Evolutionary conservation across 2,797 vertebrate species (phyloP).

Genomic region (Gila robusta): DNA sequence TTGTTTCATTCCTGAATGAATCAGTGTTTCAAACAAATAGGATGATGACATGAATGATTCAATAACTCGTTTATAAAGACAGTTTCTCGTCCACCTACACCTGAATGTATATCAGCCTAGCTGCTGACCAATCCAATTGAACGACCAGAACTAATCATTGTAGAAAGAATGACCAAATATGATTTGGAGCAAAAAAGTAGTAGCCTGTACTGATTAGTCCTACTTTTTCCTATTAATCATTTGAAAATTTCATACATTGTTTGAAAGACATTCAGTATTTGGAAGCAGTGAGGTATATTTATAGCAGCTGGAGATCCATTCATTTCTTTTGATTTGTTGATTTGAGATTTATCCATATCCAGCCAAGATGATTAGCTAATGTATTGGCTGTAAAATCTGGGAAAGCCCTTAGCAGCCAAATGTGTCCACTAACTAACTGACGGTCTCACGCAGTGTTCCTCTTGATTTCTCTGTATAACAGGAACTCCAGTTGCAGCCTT

Average conservation of each 20-base stretch:
- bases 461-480: constrained; percentile 34
- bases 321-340: constrained; percentile 34
- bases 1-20: neutral
- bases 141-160: neutral
- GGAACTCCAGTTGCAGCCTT: constrained; percentile 31
- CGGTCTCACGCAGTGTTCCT: constrained; percentile 1
- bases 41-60: neutral
- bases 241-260: constrained; percentile 12
- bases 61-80: neutral
- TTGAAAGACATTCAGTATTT: constrained; percentile 12
- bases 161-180: neutral
- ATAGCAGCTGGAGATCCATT: constrained; percentile 23
- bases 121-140: neutral
- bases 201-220: neutral
- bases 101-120: neutral
- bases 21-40: neutral
- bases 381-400: constrained; percentile 19
- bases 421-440: constrained; percentile 26
- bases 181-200: neutral
- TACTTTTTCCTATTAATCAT: neutral
- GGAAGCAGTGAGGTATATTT: neutral
- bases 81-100: neutral
- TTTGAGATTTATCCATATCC: constrained; percentile 28
- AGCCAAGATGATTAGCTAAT: constrained; percentile 9
- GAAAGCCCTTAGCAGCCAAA: constrained; percentile 13